Base-by-base conservation (phyloP, 2,888 invertebrate species). In the Galerucella nymphaeae region DNA sequence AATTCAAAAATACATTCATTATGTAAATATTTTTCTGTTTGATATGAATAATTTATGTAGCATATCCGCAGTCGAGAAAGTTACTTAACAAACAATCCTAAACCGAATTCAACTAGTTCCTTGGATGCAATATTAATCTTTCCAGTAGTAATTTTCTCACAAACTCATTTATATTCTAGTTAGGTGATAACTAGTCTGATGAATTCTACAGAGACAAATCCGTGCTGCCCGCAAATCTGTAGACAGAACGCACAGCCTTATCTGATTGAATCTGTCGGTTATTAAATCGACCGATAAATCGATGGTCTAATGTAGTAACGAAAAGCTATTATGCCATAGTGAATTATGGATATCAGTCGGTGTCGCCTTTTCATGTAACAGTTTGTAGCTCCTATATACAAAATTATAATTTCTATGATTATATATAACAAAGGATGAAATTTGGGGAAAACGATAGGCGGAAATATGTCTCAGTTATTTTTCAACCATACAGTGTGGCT, bases 261-360 rank as follows among this genome's bases (percentile, higher is more conserved):
- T 59, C 59, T 59, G 59, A 59, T 59, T 59, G 59, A 59, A 59
- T 59, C 59, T 59, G 10, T 59, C 38, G 59, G 59, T 59, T 59
- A 59, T 59, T 59, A 59, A 59, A 59, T 59, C 59, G 59, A 59
- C 59, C 59, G 38, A 59, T 59, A 59, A 59, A 59, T 59, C 59
- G 59, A 59, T 59, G 59, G 59, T 23, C 59, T 59, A 59, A 38
- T 38, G n/a, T 59, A 16, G 38, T 30, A 14, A 13, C 20, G 58
- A 58, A 13, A 58, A 16, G 59, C 59, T 59, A 59, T 59, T 38
- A 59, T 59, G 30, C 30, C 38, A n/a, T 14, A 8, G 38, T 59
- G 59, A 59, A 59, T 59, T 38, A 59, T 59, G 59, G 58, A 58
- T 58, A 58, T 23, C 58, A 58, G 38, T 16, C 53, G 18, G 18